Base-by-base conservation (phyloP, 1,140 invertebrate genomes). In the Drosophila cardini region DNA sequence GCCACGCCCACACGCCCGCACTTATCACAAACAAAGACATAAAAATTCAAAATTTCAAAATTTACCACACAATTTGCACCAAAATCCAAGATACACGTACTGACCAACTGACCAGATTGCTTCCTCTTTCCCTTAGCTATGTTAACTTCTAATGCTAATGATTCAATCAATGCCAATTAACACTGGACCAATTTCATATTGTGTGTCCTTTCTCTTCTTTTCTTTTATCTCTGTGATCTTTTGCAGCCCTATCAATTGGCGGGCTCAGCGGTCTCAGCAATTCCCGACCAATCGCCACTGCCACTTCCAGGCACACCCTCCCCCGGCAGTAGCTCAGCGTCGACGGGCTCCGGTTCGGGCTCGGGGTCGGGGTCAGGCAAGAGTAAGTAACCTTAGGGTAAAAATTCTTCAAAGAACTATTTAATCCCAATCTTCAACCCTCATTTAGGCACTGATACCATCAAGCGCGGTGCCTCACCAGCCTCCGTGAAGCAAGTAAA, bases 281-380 rank as follows among this genome's bases (percentile, higher is more conserved):
- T 83, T 87, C 91, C 78, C 81, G 91, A 90, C 91, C 91, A 75
- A 91, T 92, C 90, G 91, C 91, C 86, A 92, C 91, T 90, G 91
- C 91, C 91, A 91, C 91, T 91, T 86, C 91, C 90, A 72, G 91
- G 90, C 86, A 92, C 91, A 92, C 91, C 91, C 91, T 92, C 91
- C 91, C 91, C 91, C 62, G 91, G 91, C 91, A 92, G 91, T 92
- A 92, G 91, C 83, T 92, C 91, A 43, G 91, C 91, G 10, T 92
- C 91, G 68, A 92, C 91, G 58, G 90, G 90, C 64, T 92, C 91
- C 43, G 91, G 85, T 30, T 92, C 91, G 73, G 91, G 91, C 42
- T 92, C 91, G 58, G 90, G 90, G 1, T 90, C 87, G 43, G 80
- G 80, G 30, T 86, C 90, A 43, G 91, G 90, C 78, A 92, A 91